Evolutionary conservation across 2,113 vertebrate species (phyloP).

Genomic region (Lichenostomus cassidix): DNA sequence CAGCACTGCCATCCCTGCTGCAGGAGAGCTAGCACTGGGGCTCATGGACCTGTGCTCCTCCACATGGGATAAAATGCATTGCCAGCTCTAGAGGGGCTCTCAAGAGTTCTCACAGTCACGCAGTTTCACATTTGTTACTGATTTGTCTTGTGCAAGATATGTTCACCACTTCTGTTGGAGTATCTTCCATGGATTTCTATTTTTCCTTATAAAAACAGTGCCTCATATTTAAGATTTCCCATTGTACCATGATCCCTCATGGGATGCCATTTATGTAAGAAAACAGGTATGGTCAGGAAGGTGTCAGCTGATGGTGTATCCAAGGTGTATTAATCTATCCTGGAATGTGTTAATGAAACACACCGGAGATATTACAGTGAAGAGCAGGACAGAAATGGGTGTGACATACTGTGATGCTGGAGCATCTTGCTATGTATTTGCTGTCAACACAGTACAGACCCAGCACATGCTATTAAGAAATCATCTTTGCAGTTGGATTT

Average conservation of each 20-base stretch:
- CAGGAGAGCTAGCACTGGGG: accelerated
- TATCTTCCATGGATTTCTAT: background rate
- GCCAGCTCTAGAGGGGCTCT: background rate
- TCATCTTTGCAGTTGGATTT: background rate
- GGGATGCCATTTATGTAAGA: background rate
- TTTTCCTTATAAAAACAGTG: background rate
- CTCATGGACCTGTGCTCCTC: background rate
- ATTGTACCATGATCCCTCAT: background rate
- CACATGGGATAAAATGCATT: accelerated
- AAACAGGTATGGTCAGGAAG: conserved; percentile 32
- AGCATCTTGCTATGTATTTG: background rate
- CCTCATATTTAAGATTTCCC: background rate
- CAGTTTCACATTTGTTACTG: background rate
- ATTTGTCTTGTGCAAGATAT: background rate
- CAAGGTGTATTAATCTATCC: background rate
- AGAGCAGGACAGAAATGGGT: background rate
- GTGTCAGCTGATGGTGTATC: background rate
- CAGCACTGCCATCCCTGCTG: background rate
- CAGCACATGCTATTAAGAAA: conserved; percentile 27
- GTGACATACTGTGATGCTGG: background rate
- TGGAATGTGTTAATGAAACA: conserved; percentile 55
- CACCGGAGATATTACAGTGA: background rate
- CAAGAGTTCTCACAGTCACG: background rate
- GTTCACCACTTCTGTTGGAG: background rate
- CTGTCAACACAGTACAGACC: background rate